A percentile compares a stretch with the other conserved stretches of the same genome.
Conservation (phyloP, 2,113 vertebrate genomes). For the Nycticorax nycticorax region DNA sequence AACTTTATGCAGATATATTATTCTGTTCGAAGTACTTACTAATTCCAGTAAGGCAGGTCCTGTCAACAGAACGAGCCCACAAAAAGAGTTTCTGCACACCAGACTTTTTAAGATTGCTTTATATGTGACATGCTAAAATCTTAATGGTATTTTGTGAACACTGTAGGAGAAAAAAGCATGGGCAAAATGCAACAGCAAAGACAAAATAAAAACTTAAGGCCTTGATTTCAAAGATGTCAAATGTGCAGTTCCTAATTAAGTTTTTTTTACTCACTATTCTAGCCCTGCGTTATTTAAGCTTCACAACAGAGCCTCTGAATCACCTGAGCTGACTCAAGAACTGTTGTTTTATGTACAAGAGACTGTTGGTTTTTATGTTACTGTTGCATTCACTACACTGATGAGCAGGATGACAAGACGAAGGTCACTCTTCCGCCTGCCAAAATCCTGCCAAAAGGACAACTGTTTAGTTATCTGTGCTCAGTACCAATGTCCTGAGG, state of each 20-base stretch:
- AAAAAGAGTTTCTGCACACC: background rate
- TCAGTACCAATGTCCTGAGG: background rate
- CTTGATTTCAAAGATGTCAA: background rate
- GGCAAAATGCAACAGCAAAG: background rate
- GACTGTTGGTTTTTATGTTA: background rate
- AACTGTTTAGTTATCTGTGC: background rate
- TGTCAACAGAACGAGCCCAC: background rate
- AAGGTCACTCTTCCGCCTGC: background rate
- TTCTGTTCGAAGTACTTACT: background rate
- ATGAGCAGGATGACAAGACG: too few relatives aligned
- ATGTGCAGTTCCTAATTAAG: background rate
- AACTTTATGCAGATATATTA: fast-evolving
- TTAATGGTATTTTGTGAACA: background rate
- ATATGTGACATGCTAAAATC: background rate
- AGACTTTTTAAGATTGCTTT: background rate
- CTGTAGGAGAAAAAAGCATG: background rate
- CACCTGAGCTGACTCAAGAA: background rate
- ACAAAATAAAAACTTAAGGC: background rate
- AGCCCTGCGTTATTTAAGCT: background rate
- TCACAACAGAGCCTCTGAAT: background rate
- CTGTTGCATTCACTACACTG: background rate
- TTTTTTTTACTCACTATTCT: background rate
- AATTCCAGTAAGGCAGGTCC: background rate
- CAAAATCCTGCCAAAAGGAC: background rate
- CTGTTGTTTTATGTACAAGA: background rate